Base-by-base conservation (phyloP, 2,797 vertebrate genomes). In the Cossypha heuglini region DNA sequence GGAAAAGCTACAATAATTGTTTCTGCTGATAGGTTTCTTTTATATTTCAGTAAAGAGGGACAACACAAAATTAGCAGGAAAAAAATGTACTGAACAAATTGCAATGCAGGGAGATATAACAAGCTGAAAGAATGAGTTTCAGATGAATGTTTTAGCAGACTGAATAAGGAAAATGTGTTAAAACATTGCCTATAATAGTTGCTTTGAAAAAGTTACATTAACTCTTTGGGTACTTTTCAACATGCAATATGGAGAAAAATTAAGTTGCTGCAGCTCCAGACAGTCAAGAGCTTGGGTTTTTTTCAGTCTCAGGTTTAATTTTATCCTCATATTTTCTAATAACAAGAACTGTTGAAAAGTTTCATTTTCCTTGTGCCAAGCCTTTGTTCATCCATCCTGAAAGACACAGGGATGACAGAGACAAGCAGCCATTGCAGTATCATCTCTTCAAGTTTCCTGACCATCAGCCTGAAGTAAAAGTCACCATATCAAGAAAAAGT, bases 1-100 rank as follows among this genome's bases (percentile, higher is more conserved):
- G 42, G 13, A 49, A 94, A 93, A 93, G n/a, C 46, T 67, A 64
- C n/a, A 90, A 31, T 80, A 93, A 94, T 76, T 95, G 31, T 85
- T 95, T 97, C 61, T 92, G 37, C n/a, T 94, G 54, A 79, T 88
- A 72, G 21, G 21, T 58, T 13, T 91, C 33, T 86, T 77, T 68
- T 54, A 64, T 12, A 43, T 86, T 92, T 72, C 51, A 71, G 12
- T 25, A 58, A 94, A 77, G 31, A 83, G 16, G 6, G 20, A 42
- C 31, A 58, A 64, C 66, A 52, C 2, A 66, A 88, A 93, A 93
- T 87, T 31, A 69, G 4, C 15, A 82, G 26, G 24, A 22, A 57
- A 83, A 84, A 61, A 35, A 31, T 8, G 11, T 17, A 45, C 51
- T 71, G 42, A 79, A 71, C 13, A 48, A 40, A 52, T 33, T 82